A percentile compares a stretch with the other conserved stretches of the same genome.
These are phyloP conservation scores for Drosophila kurseongensis DNA, from an alignment of 1,140 invertebrate species.

Conservation along the genomic window DNA sequence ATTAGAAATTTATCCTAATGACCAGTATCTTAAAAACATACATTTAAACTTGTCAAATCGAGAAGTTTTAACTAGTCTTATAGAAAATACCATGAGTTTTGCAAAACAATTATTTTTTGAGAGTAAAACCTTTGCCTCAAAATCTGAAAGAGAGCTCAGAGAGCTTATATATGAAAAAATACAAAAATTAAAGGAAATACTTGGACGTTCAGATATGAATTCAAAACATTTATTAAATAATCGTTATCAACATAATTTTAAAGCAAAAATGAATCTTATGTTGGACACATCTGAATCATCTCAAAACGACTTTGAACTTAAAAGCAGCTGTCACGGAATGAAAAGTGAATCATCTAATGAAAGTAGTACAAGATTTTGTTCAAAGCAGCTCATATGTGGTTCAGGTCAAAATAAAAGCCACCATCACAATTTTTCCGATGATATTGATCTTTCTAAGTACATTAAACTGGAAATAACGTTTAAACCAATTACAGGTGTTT, in stretches of 20 bases:
- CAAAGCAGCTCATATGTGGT: no score
- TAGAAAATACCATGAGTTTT: slow-evolving; percentile 44
- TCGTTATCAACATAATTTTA: slow-evolving; percentile 31
- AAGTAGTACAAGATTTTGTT: neutral
- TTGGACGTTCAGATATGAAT: slow-evolving; percentile 1
- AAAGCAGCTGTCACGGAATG: neutral
- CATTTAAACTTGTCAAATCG: slow-evolving; percentile 32
- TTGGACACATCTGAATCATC: slow-evolving; percentile 42
- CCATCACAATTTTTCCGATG: slow-evolving; percentile 54
- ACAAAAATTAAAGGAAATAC: slow-evolving; percentile 38
- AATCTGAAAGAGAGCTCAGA: slow-evolving; percentile 49
- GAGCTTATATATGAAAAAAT: slow-evolving; percentile 42
- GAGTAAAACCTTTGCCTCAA: slow-evolving; percentile 29
- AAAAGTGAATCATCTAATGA: neutral
- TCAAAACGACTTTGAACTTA: slow-evolving; percentile 3
- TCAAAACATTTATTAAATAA: slow-evolving; percentile 1
- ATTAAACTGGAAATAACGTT: slow-evolving; percentile 57
- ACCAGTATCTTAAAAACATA: slow-evolving; percentile 55
- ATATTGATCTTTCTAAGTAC: slow-evolving; percentile 62
- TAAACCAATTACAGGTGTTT: slow-evolving; percentile 9
- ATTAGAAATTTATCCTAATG: slow-evolving; percentile 46
- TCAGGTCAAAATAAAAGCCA: neutral
- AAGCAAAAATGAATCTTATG: slow-evolving; percentile 48
- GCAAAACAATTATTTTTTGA: slow-evolving; percentile 62
- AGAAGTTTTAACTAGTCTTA: slow-evolving; percentile 8